Evolutionary conservation across 1,140 invertebrate genomes (phyloP).

Genomic region (roundworm (Caenorhabditis elegans)): WBcel235 BX284602.5:8469501-8470000

Average conservation of each 20-base stretch:
- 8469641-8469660: slow-evolving; percentile 12
- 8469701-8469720: slow-evolving; percentile 2
- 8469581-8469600: background rate
- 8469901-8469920: background rate
- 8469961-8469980: background rate
- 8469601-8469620: slow-evolving; percentile 7
- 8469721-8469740: slow-evolving; percentile 29
- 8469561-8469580: background rate
- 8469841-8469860: slow-evolving; percentile 32
- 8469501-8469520: background rate
- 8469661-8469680: background rate
- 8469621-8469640: background rate
- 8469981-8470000: too few relatives aligned
- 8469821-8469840: slow-evolving; percentile 25
- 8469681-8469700: slow-evolving; percentile 27
- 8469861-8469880: slow-evolving; percentile 1
- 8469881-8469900: background rate
- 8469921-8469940: background rate
- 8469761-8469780: slow-evolving; percentile 35
- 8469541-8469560: background rate
- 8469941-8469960: background rate
- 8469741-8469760: slow-evolving; percentile 33
- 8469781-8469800: too few relatives aligned
- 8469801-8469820: too few relatives aligned
- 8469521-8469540: slow-evolving; percentile 6